These are phyloP conservation scores for Pseudorectes ferrugineus DNA, from an alignment of 2,113 vertebrate genomes.

Conservation along the genomic window DNA sequence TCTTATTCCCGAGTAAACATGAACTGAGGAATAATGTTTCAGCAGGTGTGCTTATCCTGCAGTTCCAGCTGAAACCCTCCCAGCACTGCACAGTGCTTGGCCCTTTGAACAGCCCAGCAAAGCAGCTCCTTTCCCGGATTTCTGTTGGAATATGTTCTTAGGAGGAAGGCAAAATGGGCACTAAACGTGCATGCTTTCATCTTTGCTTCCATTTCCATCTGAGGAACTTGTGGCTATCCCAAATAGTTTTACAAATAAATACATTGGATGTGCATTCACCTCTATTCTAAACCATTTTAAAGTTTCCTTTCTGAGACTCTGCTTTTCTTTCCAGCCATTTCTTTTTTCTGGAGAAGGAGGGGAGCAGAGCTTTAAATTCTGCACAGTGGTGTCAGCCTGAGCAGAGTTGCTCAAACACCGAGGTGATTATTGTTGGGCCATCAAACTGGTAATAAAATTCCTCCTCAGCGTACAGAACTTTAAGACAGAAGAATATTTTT, in stretches of 20 bases:
- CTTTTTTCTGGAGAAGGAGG: not conserved
- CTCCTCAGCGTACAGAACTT: not conserved
- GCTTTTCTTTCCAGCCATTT: not conserved
- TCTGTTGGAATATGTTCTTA: not conserved
- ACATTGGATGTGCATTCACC: not conserved
- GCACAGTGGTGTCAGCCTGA: not conserved
- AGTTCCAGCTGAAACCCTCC: not conserved
- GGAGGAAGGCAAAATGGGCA: not conserved
- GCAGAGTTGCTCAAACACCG: not conserved
- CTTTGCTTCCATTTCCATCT: not conserved
- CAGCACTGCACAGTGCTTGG: not conserved
- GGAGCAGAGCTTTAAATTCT: not conserved
- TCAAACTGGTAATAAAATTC: constrained; percentile 35
- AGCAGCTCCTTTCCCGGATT: constrained; percentile 7
- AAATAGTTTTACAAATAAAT: not conserved
- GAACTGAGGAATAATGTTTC: constrained; percentile 18
- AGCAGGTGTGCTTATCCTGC: constrained; percentile 68
- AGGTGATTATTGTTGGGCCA: constrained; percentile 33
- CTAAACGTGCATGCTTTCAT: not conserved
- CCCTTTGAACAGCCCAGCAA: constrained; percentile 8
- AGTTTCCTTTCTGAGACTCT: not conserved
- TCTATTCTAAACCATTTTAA: not conserved
- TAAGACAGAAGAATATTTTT: constrained; percentile 11
- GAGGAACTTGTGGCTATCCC: not conserved
- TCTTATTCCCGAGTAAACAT: constrained; percentile 10